Percentiles rank a stretch among this genome's conserved stretches.
phyloP scores from a whole-genome alignment of 2,797 vertebrate genomes.

The Microctenopoma stevenorrisi region DNA sequence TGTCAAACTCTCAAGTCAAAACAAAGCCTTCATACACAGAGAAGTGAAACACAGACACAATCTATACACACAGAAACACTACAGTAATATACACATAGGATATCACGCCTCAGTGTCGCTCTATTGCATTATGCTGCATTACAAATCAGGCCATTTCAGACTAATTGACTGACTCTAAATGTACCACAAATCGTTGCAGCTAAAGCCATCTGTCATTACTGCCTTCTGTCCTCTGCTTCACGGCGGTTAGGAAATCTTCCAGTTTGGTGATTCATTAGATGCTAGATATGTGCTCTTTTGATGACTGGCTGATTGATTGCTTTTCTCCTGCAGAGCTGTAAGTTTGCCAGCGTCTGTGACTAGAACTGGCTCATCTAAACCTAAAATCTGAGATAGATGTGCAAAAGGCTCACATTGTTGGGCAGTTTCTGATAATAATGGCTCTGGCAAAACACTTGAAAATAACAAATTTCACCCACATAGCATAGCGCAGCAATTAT shows the following conservation, averaged over 20 bases:
- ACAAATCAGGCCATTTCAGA: slow-evolving; percentile 16
- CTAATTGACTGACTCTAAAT: slow-evolving; percentile 35
- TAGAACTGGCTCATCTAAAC: slow-evolving; percentile 9
- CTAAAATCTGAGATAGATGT: slow-evolving; percentile 10
- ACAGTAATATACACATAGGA: neutral
- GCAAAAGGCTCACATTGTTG: slow-evolving; percentile 14
- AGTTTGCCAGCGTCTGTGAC: slow-evolving; percentile 31
- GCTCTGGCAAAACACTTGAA: slow-evolving; percentile 30
- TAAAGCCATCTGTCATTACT: slow-evolving; percentile 56
- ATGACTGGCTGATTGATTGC: slow-evolving; percentile 57
- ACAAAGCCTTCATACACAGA: slow-evolving; percentile 13
- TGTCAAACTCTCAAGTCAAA: slow-evolving; percentile 53
- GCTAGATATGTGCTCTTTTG: slow-evolving; percentile 50
- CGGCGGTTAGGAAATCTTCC: slow-evolving; percentile 58
- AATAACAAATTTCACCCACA: slow-evolving; percentile 28
- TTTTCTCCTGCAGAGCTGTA: slow-evolving; percentile 40
- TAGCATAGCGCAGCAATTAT: slow-evolving; percentile 24
- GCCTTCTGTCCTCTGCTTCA: slow-evolving; percentile 44
- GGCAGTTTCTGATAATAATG: slow-evolving; percentile 21
- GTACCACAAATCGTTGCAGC: slow-evolving; percentile 20
- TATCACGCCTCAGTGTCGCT: neutral
- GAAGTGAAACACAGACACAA: neutral
- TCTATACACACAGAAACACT: slow-evolving; percentile 3
- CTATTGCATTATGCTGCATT: neutral
- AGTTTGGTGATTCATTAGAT: slow-evolving; percentile 56